Conservation (phyloP, 2,888 invertebrate genomes). For the Autographa pulchrina region DNA sequence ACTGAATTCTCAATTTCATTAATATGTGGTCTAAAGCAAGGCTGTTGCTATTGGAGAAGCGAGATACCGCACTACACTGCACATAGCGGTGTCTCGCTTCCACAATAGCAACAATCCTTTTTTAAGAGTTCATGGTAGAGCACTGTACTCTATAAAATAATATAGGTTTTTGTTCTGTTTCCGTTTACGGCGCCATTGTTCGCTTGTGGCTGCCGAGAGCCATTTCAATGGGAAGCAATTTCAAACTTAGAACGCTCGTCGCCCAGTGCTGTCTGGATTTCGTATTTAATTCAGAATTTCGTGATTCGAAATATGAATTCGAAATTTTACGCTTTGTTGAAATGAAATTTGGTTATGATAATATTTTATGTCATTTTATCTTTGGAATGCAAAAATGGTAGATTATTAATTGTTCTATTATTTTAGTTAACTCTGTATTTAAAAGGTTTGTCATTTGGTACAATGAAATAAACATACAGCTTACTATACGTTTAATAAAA, state of each 20-base stretch:
- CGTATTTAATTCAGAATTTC: slow-evolving; percentile 52
- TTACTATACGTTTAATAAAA: too few species aligned
- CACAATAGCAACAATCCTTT: too few species aligned
- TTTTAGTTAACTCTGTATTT: too few species aligned
- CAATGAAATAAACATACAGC: too few species aligned
- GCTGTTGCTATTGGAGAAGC: too few species aligned
- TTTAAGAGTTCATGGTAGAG: too few species aligned
- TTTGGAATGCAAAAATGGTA: too few species aligned
- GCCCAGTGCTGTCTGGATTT: slow-evolving; percentile 51
- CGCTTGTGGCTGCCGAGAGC: slow-evolving; percentile 23
- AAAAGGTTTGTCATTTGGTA: too few species aligned
- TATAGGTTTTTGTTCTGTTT: slow-evolving; percentile 49
- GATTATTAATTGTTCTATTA: too few species aligned
- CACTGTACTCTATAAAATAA: slow-evolving; percentile 31
- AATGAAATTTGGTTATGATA: slow-evolving; percentile 31
- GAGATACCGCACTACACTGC: too few species aligned
- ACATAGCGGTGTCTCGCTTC: too few species aligned
- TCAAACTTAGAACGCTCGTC: slow-evolving; percentile 66
- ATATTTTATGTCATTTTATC: slow-evolving; percentile 13
- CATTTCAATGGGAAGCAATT: slow-evolving; percentile 74
- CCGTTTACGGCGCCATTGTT: slow-evolving; percentile 62
- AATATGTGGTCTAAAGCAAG: too few species aligned
- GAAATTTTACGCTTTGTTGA: slow-evolving; percentile 20
- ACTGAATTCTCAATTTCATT: slow-evolving; percentile 28
- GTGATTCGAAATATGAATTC: slow-evolving; percentile 53